Evolutionary conservation across 2,888 invertebrate species (phyloP).

Genomic region (Ditylenchus weischeri): DNA sequence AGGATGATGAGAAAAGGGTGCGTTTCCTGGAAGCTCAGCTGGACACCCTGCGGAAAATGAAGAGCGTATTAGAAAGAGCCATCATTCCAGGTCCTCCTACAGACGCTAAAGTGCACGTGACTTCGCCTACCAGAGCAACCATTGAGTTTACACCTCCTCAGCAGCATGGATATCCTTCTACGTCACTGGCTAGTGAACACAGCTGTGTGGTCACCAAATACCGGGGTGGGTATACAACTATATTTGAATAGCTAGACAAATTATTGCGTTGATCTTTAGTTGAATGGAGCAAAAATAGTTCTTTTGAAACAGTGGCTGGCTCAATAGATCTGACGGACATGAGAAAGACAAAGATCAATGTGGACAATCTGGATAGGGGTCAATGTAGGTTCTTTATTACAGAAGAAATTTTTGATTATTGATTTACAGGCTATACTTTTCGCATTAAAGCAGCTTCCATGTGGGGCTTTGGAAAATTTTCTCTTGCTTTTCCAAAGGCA

Average conservation of each 20-base stretch:
- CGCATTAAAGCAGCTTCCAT: conserved; percentile 87
- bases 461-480: conserved; percentile 74
- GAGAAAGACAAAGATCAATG: conserved; percentile 56
- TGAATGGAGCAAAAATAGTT: conserved; percentile 85
- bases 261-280: conserved; percentile 66
- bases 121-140: conserved; percentile 14
- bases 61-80: conserved; percentile 23
- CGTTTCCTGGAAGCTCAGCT: conserved; percentile 82
- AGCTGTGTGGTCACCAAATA: conserved; percentile 10
- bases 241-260: neutral
- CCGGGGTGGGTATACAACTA: neutral
- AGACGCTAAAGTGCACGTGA: conserved; percentile 28
- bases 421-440: conserved; percentile 72
- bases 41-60: conserved; percentile 74
- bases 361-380: conserved; percentile 59
- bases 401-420: too few species aligned
- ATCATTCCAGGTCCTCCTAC: conserved; percentile 26
- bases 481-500: conserved; percentile 7
- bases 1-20: conserved; percentile 62
- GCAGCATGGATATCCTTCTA: conserved; percentile 11
- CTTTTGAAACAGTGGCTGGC: conserved; percentile 78
- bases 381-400: conserved; percentile 59
- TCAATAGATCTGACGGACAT: conserved; percentile 73
- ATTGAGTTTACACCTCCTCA: conserved; percentile 34
- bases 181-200: conserved; percentile 29